phyloP scores from a whole-genome alignment of 2,113 vertebrate genomes.

The Myrmecophaga tridactyla region DNA sequence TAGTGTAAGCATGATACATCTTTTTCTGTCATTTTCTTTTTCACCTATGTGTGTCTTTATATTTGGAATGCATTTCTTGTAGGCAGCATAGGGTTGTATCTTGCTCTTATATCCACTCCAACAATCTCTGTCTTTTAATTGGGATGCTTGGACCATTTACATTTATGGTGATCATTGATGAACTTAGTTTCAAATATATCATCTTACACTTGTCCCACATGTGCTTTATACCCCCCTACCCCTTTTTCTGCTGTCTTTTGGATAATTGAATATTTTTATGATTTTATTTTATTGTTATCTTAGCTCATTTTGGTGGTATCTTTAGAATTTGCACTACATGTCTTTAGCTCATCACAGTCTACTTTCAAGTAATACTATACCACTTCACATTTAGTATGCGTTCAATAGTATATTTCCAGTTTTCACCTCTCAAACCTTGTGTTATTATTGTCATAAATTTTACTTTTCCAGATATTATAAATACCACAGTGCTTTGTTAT shows the following conservation, averaged over 20 bases:
- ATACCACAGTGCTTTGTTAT: background rate
- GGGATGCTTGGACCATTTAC: background rate
- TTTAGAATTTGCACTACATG: background rate
- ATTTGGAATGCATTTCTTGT: background rate
- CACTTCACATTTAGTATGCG: background rate
- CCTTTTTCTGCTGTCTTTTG: background rate
- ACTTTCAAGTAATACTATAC: background rate
- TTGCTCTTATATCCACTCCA: background rate
- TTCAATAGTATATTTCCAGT: background rate
- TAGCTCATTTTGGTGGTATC: background rate
- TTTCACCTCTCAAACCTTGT: background rate
- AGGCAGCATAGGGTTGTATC: background rate
- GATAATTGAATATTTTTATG: background rate
- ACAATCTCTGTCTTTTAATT: conserved; percentile 29
- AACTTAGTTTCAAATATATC: background rate
- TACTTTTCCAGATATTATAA: background rate
- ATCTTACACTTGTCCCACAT: background rate
- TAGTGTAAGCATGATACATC: background rate
- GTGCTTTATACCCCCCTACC: background rate
- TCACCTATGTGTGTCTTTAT: background rate
- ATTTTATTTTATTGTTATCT: background rate
- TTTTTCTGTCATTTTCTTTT: background rate
- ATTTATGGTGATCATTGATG: background rate
- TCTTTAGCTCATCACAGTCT: background rate
- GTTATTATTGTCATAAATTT: background rate